Conservation (phyloP, 1,140 invertebrate genomes). For the Atta cephalotes region DNA sequence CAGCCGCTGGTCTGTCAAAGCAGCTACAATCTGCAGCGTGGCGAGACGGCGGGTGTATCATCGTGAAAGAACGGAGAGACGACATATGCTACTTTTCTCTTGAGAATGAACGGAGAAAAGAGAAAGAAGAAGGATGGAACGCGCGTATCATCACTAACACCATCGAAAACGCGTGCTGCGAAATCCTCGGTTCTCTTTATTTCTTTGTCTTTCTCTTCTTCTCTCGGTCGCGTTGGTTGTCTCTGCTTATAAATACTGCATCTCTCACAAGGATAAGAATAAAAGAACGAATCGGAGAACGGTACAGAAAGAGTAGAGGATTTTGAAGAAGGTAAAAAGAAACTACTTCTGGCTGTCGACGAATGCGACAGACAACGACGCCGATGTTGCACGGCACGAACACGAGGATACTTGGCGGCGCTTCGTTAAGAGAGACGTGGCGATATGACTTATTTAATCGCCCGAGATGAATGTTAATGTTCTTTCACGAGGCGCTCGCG, state of each 20-base stretch:
- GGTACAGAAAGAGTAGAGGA: neutral
- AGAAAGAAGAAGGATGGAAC: neutral
- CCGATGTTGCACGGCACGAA: conserved; percentile 23
- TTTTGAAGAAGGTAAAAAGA: conserved; percentile 57
- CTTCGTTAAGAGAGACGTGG: conserved; percentile 67
- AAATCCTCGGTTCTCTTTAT: conserved; percentile 27
- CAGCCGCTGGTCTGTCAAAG: conserved; percentile 84
- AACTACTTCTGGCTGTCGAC: conserved; percentile 25
- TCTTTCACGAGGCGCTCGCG: conserved; percentile 22
- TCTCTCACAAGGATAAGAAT: conserved; percentile 49
- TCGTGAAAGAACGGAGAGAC: neutral
- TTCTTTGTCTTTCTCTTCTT: neutral
- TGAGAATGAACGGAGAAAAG: neutral
- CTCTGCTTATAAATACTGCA: conserved; percentile 72
- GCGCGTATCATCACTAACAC: conserved; percentile 47
- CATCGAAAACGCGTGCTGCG: conserved; percentile 33
- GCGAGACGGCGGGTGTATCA: conserved; percentile 34
- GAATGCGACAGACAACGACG: conserved; percentile 53
- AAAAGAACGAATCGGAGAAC: conserved; percentile 33
- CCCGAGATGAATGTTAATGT: conserved; percentile 68
- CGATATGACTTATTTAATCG: conserved; percentile 78
- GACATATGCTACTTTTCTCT: neutral
- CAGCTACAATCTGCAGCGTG: conserved; percentile 73
- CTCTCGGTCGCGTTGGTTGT: neutral
- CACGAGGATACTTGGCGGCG: conserved; percentile 60